Percentiles rank a stretch among this genome's conserved stretches.
These are phyloP conservation scores for Pseudomyrmex concolor DNA, from an alignment of 1,140 invertebrate genomes.

Conservation along the genomic window DNA sequence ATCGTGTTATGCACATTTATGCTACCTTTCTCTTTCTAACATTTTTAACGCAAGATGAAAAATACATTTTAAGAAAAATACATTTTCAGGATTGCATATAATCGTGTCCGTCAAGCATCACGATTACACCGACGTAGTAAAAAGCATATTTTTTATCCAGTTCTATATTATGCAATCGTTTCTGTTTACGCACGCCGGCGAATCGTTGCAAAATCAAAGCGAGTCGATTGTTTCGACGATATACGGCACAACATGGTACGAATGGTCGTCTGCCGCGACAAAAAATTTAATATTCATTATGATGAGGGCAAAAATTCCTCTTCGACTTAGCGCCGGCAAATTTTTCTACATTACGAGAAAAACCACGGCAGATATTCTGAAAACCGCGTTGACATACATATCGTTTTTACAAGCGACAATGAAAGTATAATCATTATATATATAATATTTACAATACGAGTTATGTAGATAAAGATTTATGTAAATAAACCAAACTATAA, in stretches of 20 bases:
- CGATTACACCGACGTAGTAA: not conserved
- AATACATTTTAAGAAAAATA: conserved; percentile 1
- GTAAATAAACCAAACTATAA: no score
- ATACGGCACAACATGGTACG: conserved; percentile 66
- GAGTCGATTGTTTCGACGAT: conserved; percentile 59
- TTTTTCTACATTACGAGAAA: conserved; percentile 68
- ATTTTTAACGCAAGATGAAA: not conserved
- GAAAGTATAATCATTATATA: conserved; percentile 2
- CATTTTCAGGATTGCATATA: conserved; percentile 19
- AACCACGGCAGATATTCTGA: conserved; percentile 71
- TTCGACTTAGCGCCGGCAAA: conserved; percentile 67
- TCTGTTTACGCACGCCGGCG: conserved; percentile 70
- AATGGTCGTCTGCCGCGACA: conserved; percentile 58
- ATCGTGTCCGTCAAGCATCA: conserved; percentile 16
- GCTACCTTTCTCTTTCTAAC: no score
- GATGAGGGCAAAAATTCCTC: conserved; percentile 64
- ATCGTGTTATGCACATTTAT: no score
- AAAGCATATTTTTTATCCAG: conserved; percentile 51
- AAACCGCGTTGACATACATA: conserved; percentile 70
- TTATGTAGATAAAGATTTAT: no score
- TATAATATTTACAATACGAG: not conserved
- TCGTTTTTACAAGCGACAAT: conserved; percentile 67
- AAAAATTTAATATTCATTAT: conserved; percentile 69
- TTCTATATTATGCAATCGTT: conserved; percentile 70
- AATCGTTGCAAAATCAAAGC: conserved; percentile 60